Conservation (phyloP, 2,888 invertebrate species). For the Macroteleia sp. region DNA sequence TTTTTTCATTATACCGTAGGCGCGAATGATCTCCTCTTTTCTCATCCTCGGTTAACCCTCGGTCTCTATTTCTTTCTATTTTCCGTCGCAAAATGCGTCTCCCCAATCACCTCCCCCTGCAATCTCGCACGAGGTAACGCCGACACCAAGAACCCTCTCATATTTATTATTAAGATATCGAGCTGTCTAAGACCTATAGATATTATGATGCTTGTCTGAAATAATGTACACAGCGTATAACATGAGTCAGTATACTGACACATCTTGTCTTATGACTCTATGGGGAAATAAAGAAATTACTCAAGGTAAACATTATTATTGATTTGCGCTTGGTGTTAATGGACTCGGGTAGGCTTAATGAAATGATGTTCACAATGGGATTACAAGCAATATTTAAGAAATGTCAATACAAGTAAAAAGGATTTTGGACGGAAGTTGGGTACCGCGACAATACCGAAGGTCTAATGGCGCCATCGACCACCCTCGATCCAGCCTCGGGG, state of each 20-base stretch:
- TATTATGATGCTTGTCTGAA: constrained; percentile 70
- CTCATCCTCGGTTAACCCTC: no score
- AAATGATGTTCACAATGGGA: constrained; percentile 46
- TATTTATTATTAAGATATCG: constrained; percentile 84
- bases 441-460: constrained; percentile 71
- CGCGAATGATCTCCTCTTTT: constrained; percentile 78
- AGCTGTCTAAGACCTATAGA: constrained; percentile 78
- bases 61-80: no score
- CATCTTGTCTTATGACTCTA: constrained; percentile 29
- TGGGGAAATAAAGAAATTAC: constrained; percentile 43
- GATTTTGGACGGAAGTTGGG: constrained; percentile 69
- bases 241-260: constrained; percentile 19
- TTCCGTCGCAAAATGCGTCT: constrained; percentile 60
- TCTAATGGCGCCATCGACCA: constrained; percentile 57
- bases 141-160: constrained; percentile 75
- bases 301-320: constrained; percentile 33
- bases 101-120: constrained; percentile 77
- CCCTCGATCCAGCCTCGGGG: constrained; percentile 75
- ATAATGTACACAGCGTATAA: constrained; percentile 4
- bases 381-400: constrained; percentile 77
- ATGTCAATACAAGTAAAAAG: constrained; percentile 78
- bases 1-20: constrained; percentile 83
- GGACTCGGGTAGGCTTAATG: constrained; percentile 46
- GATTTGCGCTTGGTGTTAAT: constrained; percentile 60
- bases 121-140: constrained; percentile 81